Evolutionary conservation across 64 coral and sea anemone genomes (phyloP).

Genomic region (Dendrophyllia cribrosa): DNA sequence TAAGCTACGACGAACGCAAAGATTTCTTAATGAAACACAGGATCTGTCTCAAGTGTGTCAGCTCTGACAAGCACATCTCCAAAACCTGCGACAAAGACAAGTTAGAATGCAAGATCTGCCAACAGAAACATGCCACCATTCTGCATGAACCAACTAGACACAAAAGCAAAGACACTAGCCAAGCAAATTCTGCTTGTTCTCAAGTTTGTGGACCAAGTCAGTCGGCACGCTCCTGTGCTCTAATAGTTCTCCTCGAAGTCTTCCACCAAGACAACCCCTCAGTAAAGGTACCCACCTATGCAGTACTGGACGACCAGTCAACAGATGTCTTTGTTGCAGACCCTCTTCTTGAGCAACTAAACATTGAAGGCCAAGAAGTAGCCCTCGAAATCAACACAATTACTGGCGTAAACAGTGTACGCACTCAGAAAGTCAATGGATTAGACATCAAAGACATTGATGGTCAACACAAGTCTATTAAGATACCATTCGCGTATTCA

Average conservation of each 20-base stretch:
- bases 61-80: constrained; percentile 39
- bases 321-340: constrained; percentile 43
- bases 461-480: constrained; percentile 34
- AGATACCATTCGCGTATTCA: too few species aligned
- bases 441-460: constrained; percentile 25
- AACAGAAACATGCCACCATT: constrained; percentile 63
- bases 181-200: constrained; percentile 33
- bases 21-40: constrained; percentile 51
- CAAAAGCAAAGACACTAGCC: neutral
- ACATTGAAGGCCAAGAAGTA: constrained; percentile 11
- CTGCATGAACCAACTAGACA: constrained; percentile 46
- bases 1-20: constrained; percentile 66
- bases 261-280: constrained; percentile 50
- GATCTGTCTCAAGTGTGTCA: constrained; percentile 65
- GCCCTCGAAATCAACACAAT: constrained; percentile 33
- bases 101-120: constrained; percentile 51
- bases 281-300: neutral
- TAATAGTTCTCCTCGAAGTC: constrained; percentile 59
- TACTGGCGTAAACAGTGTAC: constrained; percentile 23
- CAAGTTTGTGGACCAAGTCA: constrained; percentile 54
- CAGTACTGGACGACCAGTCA: constrained; percentile 42
- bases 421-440: constrained; percentile 15
- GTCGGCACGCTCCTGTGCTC: constrained; percentile 3
- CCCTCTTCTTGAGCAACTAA: constrained; percentile 19
- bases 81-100: constrained; percentile 56